Percentiles rank a stretch among this genome's conserved stretches.
These are phyloP conservation scores for Cactoblastis cactorum DNA, from an alignment of 2,888 invertebrate genomes.

Conservation along the genomic window DNA sequence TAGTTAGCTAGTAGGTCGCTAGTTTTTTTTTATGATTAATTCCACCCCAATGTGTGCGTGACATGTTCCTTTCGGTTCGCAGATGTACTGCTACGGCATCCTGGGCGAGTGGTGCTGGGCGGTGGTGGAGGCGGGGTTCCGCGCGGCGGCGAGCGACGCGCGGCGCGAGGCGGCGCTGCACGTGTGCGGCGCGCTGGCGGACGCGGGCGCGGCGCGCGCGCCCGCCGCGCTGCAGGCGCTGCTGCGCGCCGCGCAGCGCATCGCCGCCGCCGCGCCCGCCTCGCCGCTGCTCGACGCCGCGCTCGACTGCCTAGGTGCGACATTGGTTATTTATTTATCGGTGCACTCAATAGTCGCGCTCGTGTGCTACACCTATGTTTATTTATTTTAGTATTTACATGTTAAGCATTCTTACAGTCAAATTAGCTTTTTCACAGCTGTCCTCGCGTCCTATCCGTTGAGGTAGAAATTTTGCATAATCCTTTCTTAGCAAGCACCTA, in stretches of 20 bases:
- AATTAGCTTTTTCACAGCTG: no score
- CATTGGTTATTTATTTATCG: no score
- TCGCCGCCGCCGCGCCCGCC: constrained; percentile 44
- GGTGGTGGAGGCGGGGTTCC: constrained; percentile 82
- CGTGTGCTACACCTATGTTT: no score
- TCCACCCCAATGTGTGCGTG: no score
- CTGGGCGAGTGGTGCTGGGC: constrained; percentile 86
- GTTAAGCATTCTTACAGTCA: no score
- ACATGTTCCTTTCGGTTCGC: no score
- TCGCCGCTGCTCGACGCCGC: constrained; percentile 83
- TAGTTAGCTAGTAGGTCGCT: not conserved
- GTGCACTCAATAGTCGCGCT: no score
- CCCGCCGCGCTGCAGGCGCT: constrained; percentile 64
- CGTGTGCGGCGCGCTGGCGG: constrained; percentile 73
- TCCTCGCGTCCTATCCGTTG: no score
- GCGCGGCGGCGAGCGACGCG: constrained; percentile 80
- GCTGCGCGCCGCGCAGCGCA: constrained; percentile 37
- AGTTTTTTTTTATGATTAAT: not conserved
- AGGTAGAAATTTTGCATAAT: no score
- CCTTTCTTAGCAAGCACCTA: no score
- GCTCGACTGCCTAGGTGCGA: constrained; percentile 86
- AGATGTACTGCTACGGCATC: constrained; percentile 93
- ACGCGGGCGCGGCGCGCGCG: constrained; percentile 63
- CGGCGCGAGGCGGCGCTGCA: constrained; percentile 72
- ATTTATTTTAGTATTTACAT: no score